phyloP scores from a whole-genome alignment of 2,113 vertebrate genomes.

The Mobula birostris region DNA sequence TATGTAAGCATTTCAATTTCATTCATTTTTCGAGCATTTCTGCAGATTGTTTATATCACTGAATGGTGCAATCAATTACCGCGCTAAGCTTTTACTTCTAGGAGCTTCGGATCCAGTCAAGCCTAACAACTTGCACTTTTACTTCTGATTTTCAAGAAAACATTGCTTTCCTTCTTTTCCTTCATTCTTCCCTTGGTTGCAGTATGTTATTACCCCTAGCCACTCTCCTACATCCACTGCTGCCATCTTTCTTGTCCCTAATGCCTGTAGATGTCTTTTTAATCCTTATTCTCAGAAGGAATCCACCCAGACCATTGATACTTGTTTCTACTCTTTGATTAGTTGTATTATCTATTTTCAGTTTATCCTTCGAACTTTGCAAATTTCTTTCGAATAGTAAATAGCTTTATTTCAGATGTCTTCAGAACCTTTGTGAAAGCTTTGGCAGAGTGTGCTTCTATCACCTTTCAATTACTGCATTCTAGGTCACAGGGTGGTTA shows the following conservation, averaged over 20 bases:
- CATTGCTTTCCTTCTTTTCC: constrained; percentile 45
- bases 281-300: background rate
- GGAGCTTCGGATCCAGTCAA: background rate
- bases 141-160: constrained; percentile 43
- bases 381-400: too few relatives aligned
- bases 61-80: background rate
- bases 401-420: too few relatives aligned
- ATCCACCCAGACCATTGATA: constrained; percentile 36
- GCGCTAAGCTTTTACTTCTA: background rate
- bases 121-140: background rate
- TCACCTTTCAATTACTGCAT: too few relatives aligned
- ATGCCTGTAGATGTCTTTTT: background rate
- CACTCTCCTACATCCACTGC: background rate
- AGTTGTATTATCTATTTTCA: background rate
- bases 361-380: too few relatives aligned
- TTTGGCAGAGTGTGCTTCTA: too few relatives aligned
- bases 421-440: too few relatives aligned
- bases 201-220: background rate
- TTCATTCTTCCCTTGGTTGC: background rate
- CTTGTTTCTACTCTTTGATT: background rate
- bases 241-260: background rate
- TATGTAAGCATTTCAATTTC: background rate
- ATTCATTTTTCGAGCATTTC: background rate
- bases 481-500: too few relatives aligned
- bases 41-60: background rate